Base-by-base conservation (phyloP, 2,888 invertebrate species). In the Chymomyza caudatula region DNA sequence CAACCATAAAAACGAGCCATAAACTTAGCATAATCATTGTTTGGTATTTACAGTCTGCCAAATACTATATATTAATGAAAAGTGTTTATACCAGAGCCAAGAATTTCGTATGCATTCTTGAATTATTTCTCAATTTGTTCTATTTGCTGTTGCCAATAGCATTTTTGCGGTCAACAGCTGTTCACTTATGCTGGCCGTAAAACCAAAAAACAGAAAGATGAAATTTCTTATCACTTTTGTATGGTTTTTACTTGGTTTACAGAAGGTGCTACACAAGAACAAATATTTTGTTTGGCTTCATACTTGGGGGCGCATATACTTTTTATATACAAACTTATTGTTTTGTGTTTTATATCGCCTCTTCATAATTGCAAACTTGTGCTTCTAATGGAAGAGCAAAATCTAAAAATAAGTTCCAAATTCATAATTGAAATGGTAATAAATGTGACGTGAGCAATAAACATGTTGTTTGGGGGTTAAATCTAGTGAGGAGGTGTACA, bases 11-110 rank as follows among this genome's bases (percentile, higher is more conserved):
- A 19, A 8, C 2, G 22, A 51, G 13, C 22, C 15, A 51, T 51
- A 51, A 51, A 51, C 22, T 19, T 20, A 22, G 51, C 51, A 51
- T 51, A 51, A 51, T 51, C 51, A 51, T 51, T 22, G 51, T 51
- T 51, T 2, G 4, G 20, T 51, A 6, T 51, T 51, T 20, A 51
- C 51, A 47, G 15, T 47, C 19, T 47, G 15, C 47, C 47, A 15
- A 15, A 47, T 17, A 15, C 47, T 4, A n/a, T 3, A 47, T 17
- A 47, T 17, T 17, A 17, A 47, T n/a, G 47, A 17, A 47, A n/a
- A 17, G n/a, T 47, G 15, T 47, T 47, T 19, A 47, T 47, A 17
- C 17, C 19, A 19, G 19, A 6, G 5, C 5, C 15, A 47, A 47
- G 17, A 1, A 47, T 47, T 47, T 13, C 5, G 13, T 17, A 8